Base-by-base conservation (phyloP, 2,888 invertebrate genomes). In the Pristionchus arcanus region DNA sequence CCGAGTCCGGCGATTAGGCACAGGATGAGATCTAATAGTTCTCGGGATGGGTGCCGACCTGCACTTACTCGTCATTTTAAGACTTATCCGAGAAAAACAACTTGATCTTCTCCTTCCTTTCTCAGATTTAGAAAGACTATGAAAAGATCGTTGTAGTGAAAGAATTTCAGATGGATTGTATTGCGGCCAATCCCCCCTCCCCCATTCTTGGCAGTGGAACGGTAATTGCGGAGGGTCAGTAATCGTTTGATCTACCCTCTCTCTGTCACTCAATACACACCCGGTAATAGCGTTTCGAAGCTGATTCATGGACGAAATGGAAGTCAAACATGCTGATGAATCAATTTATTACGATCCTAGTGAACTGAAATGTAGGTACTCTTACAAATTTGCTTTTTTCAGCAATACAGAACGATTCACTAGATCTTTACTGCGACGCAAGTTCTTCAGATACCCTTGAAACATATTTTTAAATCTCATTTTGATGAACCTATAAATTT, bases 271-370 rank as follows among this genome's bases (percentile, higher is more conserved):
- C 81, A 28, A 81, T 81, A 81, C 25, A 81, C 81, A 81, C 37
- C 21, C 74, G 31, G 31, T 31, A 68, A 68, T 68, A 34, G 68
- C 13, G 77, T 77, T 77, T 81, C 28, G 28, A 81, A 81, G 81
- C 81, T 81, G 81, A 81, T 34, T 81, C 81, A 81, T 53, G 81
- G 5, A n/a, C 5, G 42, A 49, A 81, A 81, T 81, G 81, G 81
- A 81, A 34, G 31, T 42, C 53, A 81, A 81, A 81, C 81, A 81
- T 19, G 49, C n/a, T 53, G 81, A 81, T 81, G 49, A 81, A 49
- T 81, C 71, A 34, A 71, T 34, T 34, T 34, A 71, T 15, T 71
- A 4, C 71, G 21, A 9, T 3, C 21, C n/a, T n/a, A n/a, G n/a
- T n/a, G 21, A 34, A 31, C 7, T 16, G 2, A 31, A 71, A 34